These are phyloP conservation scores for Microcebus lehilahytsara DNA, from an alignment of 2,113 vertebrate species.

Conservation along the genomic window DNA sequence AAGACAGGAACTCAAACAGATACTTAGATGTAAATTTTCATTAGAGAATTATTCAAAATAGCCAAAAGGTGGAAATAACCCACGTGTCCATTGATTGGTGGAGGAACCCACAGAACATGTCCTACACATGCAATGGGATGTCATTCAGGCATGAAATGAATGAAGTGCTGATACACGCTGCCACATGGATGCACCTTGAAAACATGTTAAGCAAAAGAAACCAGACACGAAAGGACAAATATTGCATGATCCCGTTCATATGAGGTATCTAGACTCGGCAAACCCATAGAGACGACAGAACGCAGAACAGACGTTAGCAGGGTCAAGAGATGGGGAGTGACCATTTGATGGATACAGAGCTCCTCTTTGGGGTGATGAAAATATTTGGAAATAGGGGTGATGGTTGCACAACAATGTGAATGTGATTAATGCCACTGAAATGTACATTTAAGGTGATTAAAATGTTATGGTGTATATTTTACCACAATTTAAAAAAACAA, in stretches of 20 bases:
- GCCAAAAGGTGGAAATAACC: background rate
- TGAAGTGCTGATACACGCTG: fast-evolving
- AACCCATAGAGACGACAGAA: fast-evolving
- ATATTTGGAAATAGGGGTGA: background rate
- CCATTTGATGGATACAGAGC: fast-evolving
- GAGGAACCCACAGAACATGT: too few relatives aligned
- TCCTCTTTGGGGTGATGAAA: background rate
- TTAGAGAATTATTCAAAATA: background rate
- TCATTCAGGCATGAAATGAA: background rate
- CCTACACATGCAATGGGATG: fast-evolving
- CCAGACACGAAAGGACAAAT: background rate
- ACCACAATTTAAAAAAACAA: background rate
- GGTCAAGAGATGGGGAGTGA: fast-evolving
- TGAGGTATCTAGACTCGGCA: background rate
- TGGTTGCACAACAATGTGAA: fast-evolving
- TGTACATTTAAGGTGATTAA: fast-evolving
- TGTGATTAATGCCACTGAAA: background rate
- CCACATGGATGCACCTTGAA: background rate
- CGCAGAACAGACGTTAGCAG: background rate
- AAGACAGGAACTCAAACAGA: background rate
- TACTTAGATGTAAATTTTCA: fast-evolving
- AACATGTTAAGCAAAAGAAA: fast-evolving
- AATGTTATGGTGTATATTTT: background rate
- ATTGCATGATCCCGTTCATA: fast-evolving
- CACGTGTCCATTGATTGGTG: fast-evolving